These are phyloP conservation scores for Caenorhabditis sp. DNA, from an alignment of 2,888 invertebrate genomes.

Conservation along the genomic window DNA sequence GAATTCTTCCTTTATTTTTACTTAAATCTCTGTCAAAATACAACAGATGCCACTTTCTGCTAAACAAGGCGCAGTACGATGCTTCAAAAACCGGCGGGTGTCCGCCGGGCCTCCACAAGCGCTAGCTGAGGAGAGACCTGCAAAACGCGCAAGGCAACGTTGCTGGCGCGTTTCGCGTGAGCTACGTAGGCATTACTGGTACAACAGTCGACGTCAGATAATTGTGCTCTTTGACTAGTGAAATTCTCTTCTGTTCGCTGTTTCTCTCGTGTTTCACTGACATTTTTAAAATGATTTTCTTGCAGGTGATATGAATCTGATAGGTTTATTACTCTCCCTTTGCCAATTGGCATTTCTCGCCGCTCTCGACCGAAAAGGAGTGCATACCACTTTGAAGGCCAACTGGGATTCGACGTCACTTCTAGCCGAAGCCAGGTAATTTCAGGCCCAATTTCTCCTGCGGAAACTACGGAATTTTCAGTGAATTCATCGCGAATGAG, in stretches of 20 bases:
- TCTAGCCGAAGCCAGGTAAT: conserved; percentile 88
- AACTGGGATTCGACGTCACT: conserved; percentile 95
- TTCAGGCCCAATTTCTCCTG: not conserved
- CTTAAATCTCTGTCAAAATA: no score
- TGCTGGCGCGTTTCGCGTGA: conserved; percentile 12
- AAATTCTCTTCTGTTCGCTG: not conserved
- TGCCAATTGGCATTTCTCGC: conserved; percentile 9
- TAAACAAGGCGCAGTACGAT: no score
- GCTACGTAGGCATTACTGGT: conserved; percentile 26
- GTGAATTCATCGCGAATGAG: conserved; percentile 82
- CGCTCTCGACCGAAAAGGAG: conserved; percentile 26
- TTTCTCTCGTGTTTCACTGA: not conserved
- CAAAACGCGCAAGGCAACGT: conserved; percentile 13
- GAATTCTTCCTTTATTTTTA: no score
- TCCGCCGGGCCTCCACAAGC: no score
- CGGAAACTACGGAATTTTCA: conserved; percentile 68
- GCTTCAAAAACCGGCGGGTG: no score
- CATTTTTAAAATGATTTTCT: not conserved
- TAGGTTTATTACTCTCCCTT: conserved; percentile 22
- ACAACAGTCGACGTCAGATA: not conserved
- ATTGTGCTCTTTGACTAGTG: not conserved
- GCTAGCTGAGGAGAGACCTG: no score
- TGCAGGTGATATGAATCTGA: conserved; percentile 43
- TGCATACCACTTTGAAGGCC: conserved; percentile 84
- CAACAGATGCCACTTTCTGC: no score